These are phyloP conservation scores for Yasuhikotakia modesta DNA, from an alignment of 2,797 vertebrate genomes.

Conservation along the genomic window DNA sequence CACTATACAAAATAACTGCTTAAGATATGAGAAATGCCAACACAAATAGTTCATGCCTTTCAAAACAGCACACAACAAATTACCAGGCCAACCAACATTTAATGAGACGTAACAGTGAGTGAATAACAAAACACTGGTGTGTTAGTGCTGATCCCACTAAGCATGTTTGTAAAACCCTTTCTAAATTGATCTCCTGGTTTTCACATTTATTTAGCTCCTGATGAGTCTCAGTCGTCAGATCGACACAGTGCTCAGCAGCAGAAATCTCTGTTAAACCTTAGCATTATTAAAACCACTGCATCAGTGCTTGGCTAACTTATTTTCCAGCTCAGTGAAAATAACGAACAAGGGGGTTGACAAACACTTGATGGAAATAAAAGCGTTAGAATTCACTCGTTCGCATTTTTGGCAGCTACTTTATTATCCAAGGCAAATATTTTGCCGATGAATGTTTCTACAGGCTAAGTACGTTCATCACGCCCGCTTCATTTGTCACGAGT, in stretches of 20 bases:
- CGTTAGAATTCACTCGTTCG: constrained; percentile 63
- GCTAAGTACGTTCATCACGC: constrained; percentile 55
- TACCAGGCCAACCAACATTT: constrained; percentile 57
- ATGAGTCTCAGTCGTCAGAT: constrained; percentile 63
- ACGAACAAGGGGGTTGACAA: constrained; percentile 72
- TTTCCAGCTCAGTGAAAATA: constrained; percentile 81
- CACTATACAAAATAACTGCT: constrained; percentile 45
- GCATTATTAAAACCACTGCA: constrained; percentile 70
- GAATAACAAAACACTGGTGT: constrained; percentile 56
- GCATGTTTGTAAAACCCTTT: constrained; percentile 57
- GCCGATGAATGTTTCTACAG: constrained; percentile 60
- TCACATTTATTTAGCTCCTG: constrained; percentile 56
- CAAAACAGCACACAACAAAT: constrained; percentile 58
- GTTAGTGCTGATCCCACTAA: constrained; percentile 62
- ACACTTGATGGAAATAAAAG: constrained; percentile 67
- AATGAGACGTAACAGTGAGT: constrained; percentile 30
- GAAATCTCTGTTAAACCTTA: constrained; percentile 68
- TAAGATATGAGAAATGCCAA: constrained; percentile 49
- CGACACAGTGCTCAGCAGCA: constrained; percentile 67
- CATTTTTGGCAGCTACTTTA: constrained; percentile 63
- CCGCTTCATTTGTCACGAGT: constrained; percentile 58
- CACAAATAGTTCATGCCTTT: constrained; percentile 58
- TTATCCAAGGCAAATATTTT: constrained; percentile 54
- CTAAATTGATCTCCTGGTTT: constrained; percentile 59
- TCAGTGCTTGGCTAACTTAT: constrained; percentile 74